Conservation (phyloP, 2,797 vertebrate species). For the Hozukius guyotensis region DNA sequence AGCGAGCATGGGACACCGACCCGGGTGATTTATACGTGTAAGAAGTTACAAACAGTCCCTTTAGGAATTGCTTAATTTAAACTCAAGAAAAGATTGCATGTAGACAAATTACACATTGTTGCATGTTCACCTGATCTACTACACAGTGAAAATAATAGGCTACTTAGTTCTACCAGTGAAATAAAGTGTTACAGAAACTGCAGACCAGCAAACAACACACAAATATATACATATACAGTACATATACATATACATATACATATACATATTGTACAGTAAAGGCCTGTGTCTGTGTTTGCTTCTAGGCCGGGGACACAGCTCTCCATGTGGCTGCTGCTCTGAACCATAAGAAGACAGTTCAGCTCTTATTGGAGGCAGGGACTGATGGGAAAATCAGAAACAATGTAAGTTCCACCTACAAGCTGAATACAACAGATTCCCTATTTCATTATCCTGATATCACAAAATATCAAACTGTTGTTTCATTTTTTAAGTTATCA, state of each 20-base stretch:
- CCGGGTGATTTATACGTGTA: too few relatives aligned
- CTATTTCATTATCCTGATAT: background rate
- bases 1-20: too few relatives aligned
- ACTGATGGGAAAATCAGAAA: constrained; percentile 85
- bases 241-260: too few relatives aligned
- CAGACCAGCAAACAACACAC: background rate
- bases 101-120: background rate
- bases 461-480: background rate
- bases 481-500: too few relatives aligned
- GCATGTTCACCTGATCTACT: background rate
- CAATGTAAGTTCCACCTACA: constrained; percentile 80
- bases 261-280: background rate
- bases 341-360: constrained; percentile 91
- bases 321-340: constrained; percentile 91
- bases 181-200: background rate
- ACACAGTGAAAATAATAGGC: background rate
- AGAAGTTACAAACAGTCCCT: background rate
- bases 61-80: background rate
- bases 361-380: constrained; percentile 89
- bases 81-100: too few relatives aligned
- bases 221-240: background rate
- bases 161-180: background rate
- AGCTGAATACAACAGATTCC: background rate
- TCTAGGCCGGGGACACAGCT: constrained; percentile 89
- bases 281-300: background rate